These are phyloP conservation scores for Meandrina meandrites DNA, from an alignment of 92 coral and sea anemone genomes.

Conservation along the genomic window DNA sequence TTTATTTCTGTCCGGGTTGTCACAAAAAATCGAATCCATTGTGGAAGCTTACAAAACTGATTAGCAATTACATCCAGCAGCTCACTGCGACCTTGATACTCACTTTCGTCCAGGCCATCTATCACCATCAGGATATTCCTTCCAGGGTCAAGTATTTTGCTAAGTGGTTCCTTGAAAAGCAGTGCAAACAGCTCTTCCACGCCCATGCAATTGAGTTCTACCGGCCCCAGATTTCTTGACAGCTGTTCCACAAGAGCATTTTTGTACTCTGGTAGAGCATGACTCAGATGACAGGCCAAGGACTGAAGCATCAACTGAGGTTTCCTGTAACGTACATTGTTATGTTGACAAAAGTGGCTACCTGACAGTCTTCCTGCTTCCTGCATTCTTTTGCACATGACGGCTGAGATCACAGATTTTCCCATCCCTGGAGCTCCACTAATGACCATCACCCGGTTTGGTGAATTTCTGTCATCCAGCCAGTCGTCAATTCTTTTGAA, in stretches of 20 bases:
- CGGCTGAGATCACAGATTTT: constrained; percentile 37
- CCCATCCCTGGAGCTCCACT: constrained; percentile 36
- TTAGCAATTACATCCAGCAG: constrained; percentile 30
- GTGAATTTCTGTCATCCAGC: constrained; percentile 23
- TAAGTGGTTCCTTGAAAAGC: constrained; percentile 49
- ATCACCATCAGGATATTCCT: constrained; percentile 10
- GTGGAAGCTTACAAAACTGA: constrained; percentile 40
- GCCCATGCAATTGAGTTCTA: constrained; percentile 17
- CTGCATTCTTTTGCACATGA: constrained; percentile 39
- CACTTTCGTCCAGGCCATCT: constrained; percentile 70
- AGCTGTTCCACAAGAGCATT: constrained; percentile 29
- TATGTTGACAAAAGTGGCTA: constrained; percentile 60
- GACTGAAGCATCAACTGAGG: constrained; percentile 67
- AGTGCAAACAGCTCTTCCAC: constrained; percentile 38
- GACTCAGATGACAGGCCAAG: background rate
- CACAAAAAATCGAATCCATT: constrained; percentile 53
- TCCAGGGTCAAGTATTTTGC: constrained; percentile 25
- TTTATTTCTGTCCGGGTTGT: constrained; percentile 58
- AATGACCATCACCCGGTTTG: constrained; percentile 1
- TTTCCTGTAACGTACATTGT: constrained; percentile 36
- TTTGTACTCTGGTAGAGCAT: constrained; percentile 19
- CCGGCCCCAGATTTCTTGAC: constrained; percentile 16
- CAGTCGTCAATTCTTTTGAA: constrained; percentile 39
- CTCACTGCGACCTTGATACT: constrained; percentile 42
- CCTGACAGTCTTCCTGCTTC: constrained; percentile 41